Percentiles rank a stretch among this genome's conserved stretches.
Conservation (phyloP, 2,888 invertebrate genomes). For the Nemoura dubitans region DNA sequence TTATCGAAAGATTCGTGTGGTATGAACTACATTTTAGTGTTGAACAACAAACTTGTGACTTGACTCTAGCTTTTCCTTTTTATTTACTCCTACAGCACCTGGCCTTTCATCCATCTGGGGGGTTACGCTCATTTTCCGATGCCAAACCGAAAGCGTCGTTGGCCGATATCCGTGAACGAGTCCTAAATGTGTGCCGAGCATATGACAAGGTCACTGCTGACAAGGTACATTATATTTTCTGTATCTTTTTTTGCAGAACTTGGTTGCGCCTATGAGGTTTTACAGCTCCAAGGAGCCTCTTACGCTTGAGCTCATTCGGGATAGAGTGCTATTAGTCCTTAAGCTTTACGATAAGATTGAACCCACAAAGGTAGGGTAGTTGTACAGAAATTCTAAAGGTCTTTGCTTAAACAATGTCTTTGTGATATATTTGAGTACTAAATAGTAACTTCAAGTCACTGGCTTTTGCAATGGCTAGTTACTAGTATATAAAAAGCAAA, state of each 20-base stretch:
- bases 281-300: conserved; percentile 82
- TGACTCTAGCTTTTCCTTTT: not conserved
- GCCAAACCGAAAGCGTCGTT: conserved; percentile 67
- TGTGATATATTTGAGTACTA: not conserved
- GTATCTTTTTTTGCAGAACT: conserved; percentile 58
- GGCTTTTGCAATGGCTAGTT: no score
- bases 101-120: conserved; percentile 43
- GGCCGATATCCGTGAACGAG: conserved; percentile 79
- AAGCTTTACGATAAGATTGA: conserved; percentile 98
- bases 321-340: conserved; percentile 93
- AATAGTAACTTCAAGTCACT: not conserved
- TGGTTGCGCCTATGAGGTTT: conserved; percentile 54
- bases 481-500: no score
- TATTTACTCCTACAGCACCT: conserved; percentile 44
- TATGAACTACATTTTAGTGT: no score
- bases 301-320: conserved; percentile 82
- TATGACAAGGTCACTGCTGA: conserved; percentile 89
- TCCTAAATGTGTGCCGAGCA: conserved; percentile 85
- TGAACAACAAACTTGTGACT: not conserved
- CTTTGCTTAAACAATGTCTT: conserved; percentile 9
- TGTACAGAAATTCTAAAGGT: not conserved
- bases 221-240: conserved; percentile 71
- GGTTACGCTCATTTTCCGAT: conserved; percentile 55
- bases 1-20: no score
- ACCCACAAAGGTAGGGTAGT: conserved; percentile 82